Base-by-base conservation (phyloP, 2,797 vertebrate genomes). In the Urocyon cinereoargenteus region DNA sequence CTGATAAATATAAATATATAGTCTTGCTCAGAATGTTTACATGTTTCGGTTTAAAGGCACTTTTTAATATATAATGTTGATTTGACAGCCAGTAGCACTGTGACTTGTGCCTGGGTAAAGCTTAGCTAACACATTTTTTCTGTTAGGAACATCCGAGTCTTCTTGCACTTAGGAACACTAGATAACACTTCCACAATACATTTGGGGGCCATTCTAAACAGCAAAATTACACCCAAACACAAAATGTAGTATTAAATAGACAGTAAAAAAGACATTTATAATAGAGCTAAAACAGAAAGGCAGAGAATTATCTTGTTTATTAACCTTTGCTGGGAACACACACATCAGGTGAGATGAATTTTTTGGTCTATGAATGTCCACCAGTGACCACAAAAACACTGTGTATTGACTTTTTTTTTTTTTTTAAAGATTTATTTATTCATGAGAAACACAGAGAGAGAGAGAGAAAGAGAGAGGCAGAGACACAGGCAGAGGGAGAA, bases 21-120 rank as follows among this genome's bases (percentile, higher is more conserved):
- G 61, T 34, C 31, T 90, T 90, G 34, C 82, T 95, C 73, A 31
- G 26, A 49, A 26, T 75, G 40, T 49, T 84, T 49, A 64, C 79
- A 16, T 96, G n/a, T 94, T 87, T 92, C 73, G 92, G 13, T 83
- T 90, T 82, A 85, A 86, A 84, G 26, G 68, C 18, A 85, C 19
- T 72, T 72, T 59, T n/a, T 81, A 93, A 64, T 81, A 61, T 86
- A 28, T 73, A 21, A 40, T 61, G 45, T 53, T 70, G 53, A 55
- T 70, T 70, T 45, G 40, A 45, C 5, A 45, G 40, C 36, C n/a
- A 81, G 6, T 55, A 88, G 24, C 82, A 59, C 5, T 84, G 0
- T 78, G 79, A 64, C 26, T 49, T 36, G 7, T 59, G 61, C 36
- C 68, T 73, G 12, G 72, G 11, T 82, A 55, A 62, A 93, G 28